Percentiles rank a stretch among this genome's conserved stretches.
These are phyloP conservation scores for Agrochola litura DNA, from an alignment of 2,888 invertebrate genomes.

Conservation along the genomic window DNA sequence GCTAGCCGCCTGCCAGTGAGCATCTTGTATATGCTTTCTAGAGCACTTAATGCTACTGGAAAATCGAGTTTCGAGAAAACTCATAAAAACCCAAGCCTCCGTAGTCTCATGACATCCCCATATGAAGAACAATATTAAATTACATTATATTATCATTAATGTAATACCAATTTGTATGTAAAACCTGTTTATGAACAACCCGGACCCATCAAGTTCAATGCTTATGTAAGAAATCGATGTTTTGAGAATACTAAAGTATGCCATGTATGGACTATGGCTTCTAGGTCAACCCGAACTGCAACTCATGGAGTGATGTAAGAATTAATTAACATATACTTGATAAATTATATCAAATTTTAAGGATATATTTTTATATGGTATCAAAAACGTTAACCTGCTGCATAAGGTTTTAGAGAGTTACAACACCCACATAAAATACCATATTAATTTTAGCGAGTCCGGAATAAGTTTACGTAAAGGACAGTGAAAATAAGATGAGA, in stretches of 20 bases:
- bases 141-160: slow-evolving; percentile 23
- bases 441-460: slow-evolving; percentile 21
- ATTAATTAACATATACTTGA: slow-evolving; percentile 14
- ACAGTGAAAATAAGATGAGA: slow-evolving; percentile 77
- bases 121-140: slow-evolving; percentile 40
- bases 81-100: slow-evolving; percentile 18
- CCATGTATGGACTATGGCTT: slow-evolving; percentile 49
- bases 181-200: slow-evolving; percentile 52
- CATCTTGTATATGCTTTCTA: slow-evolving; percentile 56
- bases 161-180: slow-evolving; percentile 44
- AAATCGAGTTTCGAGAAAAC: slow-evolving; percentile 47
- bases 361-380: slow-evolving; percentile 10
- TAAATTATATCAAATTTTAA: slow-evolving; percentile 13
- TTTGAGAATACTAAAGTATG: slow-evolving; percentile 53
- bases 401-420: slow-evolving; percentile 22
- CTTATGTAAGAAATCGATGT: slow-evolving; percentile 58
- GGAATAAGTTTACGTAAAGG: slow-evolving; percentile 66
- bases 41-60: slow-evolving; percentile 30
- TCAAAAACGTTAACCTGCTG: slow-evolving; percentile 5
- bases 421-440: slow-evolving; percentile 31
- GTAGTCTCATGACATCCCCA: slow-evolving; percentile 17
- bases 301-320: slow-evolving; percentile 37
- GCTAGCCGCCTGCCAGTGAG: slow-evolving; percentile 4
- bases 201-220: slow-evolving; percentile 55
- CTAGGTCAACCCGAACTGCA: slow-evolving; percentile 42